Evolutionary conservation across 2,113 vertebrate genomes (phyloP).

Genomic region (Eira barbara): DNA sequence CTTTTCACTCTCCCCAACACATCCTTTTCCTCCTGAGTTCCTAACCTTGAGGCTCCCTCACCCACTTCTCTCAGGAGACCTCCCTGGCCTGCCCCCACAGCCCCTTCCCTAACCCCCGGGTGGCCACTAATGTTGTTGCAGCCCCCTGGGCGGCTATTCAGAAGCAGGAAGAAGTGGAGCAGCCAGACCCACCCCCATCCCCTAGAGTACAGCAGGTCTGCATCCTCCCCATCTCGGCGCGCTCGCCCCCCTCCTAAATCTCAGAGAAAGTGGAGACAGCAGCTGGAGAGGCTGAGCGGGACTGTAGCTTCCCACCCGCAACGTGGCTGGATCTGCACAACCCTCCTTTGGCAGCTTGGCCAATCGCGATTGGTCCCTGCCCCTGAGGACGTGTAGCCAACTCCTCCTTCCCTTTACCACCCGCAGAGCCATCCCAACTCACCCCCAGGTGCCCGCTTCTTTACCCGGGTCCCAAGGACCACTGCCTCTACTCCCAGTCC

Average conservation of each 20-base stretch:
- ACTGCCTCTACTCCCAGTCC: not conserved
- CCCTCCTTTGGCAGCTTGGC: not conserved
- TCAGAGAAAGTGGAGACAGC: not conserved
- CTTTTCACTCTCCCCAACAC: not conserved
- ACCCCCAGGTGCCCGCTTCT: not conserved
- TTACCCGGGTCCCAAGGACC: not conserved
- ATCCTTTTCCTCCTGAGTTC: not conserved
- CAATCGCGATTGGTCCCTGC: not conserved
- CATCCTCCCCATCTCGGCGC: not conserved
- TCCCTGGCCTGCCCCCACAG: not conserved
- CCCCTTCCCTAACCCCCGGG: not conserved
- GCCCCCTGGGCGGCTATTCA: not conserved
- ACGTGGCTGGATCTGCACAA: not conserved
- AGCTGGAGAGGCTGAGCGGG: rapidly evolving
- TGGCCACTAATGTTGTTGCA: constrained; percentile 48
- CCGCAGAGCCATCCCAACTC: rapidly evolving
- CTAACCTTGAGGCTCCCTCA: not conserved
- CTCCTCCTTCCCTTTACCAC: not conserved
- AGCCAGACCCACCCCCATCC: not conserved
- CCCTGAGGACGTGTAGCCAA: not conserved
- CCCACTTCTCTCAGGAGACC: not conserved
- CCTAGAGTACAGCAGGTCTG: not conserved
- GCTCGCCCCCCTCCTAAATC: not conserved
- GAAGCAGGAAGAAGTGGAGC: constrained; percentile 33
- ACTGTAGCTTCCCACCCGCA: not conserved